Conservation (phyloP, 2,888 invertebrate species). For the Biston betularia region DNA sequence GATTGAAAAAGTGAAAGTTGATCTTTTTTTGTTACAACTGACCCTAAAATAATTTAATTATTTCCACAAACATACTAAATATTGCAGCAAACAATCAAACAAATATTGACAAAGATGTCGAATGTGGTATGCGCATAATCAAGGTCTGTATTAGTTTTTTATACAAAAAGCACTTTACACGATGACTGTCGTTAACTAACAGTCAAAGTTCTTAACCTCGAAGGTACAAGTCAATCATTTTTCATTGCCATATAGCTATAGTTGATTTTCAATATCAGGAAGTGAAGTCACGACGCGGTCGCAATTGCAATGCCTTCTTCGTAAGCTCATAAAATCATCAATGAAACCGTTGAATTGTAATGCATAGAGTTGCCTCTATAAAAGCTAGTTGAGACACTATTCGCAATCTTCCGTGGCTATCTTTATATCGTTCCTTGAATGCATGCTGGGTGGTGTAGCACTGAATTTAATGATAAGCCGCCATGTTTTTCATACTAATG, state of each 20-base stretch:
- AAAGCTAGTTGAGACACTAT: constrained; percentile 71
- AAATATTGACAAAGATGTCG: background rate
- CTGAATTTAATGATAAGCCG: constrained; percentile 36
- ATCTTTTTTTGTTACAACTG: too few relatives aligned
- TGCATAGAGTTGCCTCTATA: constrained; percentile 63
- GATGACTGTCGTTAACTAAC: constrained; percentile 4
- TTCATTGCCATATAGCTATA: constrained; percentile 56
- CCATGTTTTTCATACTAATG: constrained; percentile 42
- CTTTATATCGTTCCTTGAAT: constrained; percentile 45
- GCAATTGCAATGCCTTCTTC: constrained; percentile 79
- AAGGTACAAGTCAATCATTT: constrained; percentile 54
- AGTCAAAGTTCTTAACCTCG: constrained; percentile 23
- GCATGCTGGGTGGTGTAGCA: constrained; percentile 42
- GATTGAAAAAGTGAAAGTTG: too few relatives aligned
- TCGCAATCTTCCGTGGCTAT: constrained; percentile 63
- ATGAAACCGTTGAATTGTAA: constrained; percentile 80
- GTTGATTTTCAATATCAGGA: constrained; percentile 65
- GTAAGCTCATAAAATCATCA: constrained; percentile 81
- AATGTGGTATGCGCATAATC: background rate
- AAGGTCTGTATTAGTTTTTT: background rate
- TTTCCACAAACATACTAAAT: background rate
- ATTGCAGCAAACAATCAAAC: background rate
- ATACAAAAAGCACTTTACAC: background rate
- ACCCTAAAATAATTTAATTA: background rate
- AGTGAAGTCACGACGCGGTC: constrained; percentile 74